Conservation (phyloP, 1,140 invertebrate genomes). For the Acyrthosiphon pisum region DNA sequence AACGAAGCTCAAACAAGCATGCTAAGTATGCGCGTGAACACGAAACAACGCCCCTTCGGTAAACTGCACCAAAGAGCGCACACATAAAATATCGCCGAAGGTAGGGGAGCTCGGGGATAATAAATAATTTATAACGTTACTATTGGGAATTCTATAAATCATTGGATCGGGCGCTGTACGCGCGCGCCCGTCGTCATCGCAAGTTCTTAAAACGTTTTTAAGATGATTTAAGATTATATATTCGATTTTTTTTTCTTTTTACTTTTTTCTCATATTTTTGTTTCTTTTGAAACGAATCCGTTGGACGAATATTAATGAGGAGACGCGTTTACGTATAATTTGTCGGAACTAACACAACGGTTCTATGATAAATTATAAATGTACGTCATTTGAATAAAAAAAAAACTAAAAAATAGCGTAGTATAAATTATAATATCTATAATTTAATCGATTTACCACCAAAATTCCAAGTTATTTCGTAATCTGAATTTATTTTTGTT, state of each 20-base stretch:
- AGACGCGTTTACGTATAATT: neutral
- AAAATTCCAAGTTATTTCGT: neutral
- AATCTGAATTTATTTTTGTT: neutral
- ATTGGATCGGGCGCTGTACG: neutral
- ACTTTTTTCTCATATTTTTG: neutral
- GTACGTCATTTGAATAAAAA: neutral
- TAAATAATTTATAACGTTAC: conserved; percentile 45
- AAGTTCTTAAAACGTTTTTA: neutral
- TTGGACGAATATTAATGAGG: neutral
- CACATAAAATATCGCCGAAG: neutral
- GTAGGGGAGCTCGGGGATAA: neutral
- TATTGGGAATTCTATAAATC: conserved; percentile 27
- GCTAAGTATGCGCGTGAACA: neutral
- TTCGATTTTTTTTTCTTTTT: neutral
- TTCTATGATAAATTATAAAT: neutral
- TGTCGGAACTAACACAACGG: neutral
- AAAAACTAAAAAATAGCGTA: neutral
- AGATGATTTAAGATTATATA: conserved; percentile 17
- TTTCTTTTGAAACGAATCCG: neutral
- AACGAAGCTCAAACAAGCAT: neutral
- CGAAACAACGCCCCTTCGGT: neutral
- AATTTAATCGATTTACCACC: neutral
- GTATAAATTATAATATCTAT: neutral
- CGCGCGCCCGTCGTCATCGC: neutral
- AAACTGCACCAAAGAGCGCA: neutral